Base-by-base conservation (phyloP, 2,797 vertebrate genomes). In the Gambusia yucatana region DNA sequence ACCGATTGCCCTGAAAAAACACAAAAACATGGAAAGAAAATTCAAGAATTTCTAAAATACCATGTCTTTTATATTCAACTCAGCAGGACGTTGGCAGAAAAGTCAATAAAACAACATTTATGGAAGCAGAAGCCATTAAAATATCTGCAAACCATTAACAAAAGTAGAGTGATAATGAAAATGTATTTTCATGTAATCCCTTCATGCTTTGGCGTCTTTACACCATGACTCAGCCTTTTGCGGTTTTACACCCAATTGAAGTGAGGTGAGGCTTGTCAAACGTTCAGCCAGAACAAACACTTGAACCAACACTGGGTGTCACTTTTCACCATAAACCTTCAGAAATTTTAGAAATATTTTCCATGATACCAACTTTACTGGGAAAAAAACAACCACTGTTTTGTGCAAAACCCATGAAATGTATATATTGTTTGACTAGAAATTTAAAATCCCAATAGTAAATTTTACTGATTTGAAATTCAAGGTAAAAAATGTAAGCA, bases 1-100 rank as follows among this genome's bases (percentile, higher is more conserved):
- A 92, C 65, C 3, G 76, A 0, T 0, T 17, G 0, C 0, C 0
- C 92, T 93, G 86, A 10, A 33, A 33, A 85, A 30, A 86, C 14
- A 88, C 22, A 86, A 63, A 84, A 13, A 75, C 52, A 72, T 17
- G 13, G 77, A 3, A 77, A 57, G 73, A 0, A 2, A 48, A 22
- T n/a, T 13, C 17, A 77, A 39, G 16, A 39, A 57, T 41, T 4
- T 59, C 30, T n/a, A 20, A 63, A 63, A 7, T 17, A 33, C 8
- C 20, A 41, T 11, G 39, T 10, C 5, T 22, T 41, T 41, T 43
- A 25, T 43, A 22, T 39, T 69, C 39, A 69, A 1, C 22, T 69
- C 39, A 13, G 41, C 67, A 28, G 25, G 6, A 44, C 7, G 14
- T 67, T 11, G 20, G 20, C 6, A 22, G 20, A 44, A 44, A 44